A percentile compares a stretch with the other conserved stretches of the same genome.
Conservation (phyloP, 2,113 vertebrate species). For the Pluvianellus socialis region DNA sequence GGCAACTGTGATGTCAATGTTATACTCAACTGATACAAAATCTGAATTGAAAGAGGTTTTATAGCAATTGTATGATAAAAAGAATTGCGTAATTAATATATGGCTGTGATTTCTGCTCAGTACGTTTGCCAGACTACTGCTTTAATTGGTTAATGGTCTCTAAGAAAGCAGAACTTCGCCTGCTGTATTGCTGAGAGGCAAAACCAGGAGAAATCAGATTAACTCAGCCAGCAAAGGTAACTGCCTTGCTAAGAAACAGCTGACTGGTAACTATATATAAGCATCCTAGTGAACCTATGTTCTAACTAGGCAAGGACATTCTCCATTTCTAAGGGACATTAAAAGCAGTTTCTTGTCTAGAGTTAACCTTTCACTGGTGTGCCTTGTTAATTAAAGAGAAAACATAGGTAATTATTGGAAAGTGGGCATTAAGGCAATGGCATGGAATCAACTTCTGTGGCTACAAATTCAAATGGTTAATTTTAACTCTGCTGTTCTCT, state of each 20-base stretch:
- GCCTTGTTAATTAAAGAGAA: background rate
- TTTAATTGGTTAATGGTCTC: background rate
- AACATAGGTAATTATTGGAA: background rate
- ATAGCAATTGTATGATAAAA: background rate
- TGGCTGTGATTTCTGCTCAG: background rate
- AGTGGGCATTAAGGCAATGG: background rate
- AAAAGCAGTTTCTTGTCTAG: background rate
- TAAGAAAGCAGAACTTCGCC: background rate
- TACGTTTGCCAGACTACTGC: background rate
- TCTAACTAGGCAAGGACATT: background rate
- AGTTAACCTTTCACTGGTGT: background rate
- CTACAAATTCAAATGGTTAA: background rate
- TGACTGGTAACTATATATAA: background rate
- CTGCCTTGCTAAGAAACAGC: background rate
- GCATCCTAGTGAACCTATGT: background rate
- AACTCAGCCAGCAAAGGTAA: background rate
- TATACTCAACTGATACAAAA: background rate
- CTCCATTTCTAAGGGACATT: background rate
- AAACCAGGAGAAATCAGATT: background rate
- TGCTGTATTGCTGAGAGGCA: background rate
- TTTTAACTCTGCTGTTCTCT: background rate
- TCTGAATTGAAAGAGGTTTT: background rate
- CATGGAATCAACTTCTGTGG: background rate
- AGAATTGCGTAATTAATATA: background rate
- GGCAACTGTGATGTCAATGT: accelerated